Base-by-base conservation (phyloP, 2,113 vertebrate species). In the Ciconia stormi region DNA sequence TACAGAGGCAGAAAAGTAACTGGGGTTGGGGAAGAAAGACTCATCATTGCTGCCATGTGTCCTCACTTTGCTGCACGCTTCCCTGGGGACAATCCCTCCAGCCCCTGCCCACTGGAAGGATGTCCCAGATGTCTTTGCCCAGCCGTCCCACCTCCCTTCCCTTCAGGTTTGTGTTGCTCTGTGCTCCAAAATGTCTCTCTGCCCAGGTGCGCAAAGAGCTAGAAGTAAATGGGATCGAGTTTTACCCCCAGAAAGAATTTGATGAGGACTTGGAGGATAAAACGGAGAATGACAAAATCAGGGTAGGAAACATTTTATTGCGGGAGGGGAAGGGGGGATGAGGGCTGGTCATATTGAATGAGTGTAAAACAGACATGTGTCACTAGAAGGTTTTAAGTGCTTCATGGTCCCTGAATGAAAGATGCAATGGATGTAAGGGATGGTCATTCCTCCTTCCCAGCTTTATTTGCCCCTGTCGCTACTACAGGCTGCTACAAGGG, bases 221-320 rank as follows among this genome's bases (percentile, higher is more conserved):
- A 73, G 99, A 99, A 97, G 98, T 98, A 67, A 98, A 98, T 7
- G 99, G 99, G 50, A 99, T 99, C 7, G 99, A 99, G 92, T 99
- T 99, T 97, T 99, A 99, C 85, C 99, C 99, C 14, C 99, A 99
- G 97, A 99, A 99, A 93, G 99, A 99, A 95, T 99, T 99, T 76
- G 99, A 99, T 89, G 99, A 99, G 34, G 99, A 99, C 97, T 97
- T 99, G 98, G 99, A 99, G 90, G 99, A 99, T 97, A 99, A 99
- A 98, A 99, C 98, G 30, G 99, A 99, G 94, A 99, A 99, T 2
- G 99, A 99, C 98, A 99, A 99, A 97, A 99, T 99, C 97, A 98
- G 99, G 98, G 99, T 99, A 97, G 91, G 99, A 94, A 56, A 23
- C 59, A 80, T 87, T 95, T 92, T 86, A 72, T 90, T 76, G 46